Evolutionary conservation across 2,113 vertebrate genomes (phyloP).

Genomic region (Trochalopteron elliotii): DNA sequence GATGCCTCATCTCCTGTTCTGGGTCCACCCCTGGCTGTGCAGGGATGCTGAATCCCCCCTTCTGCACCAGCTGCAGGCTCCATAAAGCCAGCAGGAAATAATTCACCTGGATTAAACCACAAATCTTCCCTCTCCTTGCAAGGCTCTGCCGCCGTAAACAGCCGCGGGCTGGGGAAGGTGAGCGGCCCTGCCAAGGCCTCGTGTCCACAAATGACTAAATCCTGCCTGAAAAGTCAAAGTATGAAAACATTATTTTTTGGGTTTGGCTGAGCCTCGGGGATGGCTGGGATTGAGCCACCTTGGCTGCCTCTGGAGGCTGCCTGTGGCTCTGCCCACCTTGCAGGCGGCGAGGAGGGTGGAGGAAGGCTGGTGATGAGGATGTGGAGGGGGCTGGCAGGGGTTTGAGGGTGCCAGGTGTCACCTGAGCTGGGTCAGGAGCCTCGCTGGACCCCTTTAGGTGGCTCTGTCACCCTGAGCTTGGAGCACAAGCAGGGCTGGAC

Average conservation of each 20-base stretch:
- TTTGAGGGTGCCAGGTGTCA: neutral
- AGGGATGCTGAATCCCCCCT: neutral
- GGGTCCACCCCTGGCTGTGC: neutral
- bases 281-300: neutral
- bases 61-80: neutral
- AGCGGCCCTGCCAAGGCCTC: constrained; percentile 3
- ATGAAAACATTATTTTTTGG: constrained; percentile 55
- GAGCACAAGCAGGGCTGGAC: neutral
- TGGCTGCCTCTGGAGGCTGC: neutral
- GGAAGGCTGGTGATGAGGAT: accelerated
- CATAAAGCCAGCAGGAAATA: accelerated
- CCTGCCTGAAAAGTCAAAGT: constrained; percentile 46
- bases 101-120: neutral
- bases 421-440: neutral
- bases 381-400: accelerated
- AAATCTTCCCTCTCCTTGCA: neutral
- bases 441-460: accelerated
- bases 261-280: constrained; percentile 11
- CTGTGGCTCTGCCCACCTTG: neutral
- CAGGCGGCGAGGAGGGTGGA: neutral
- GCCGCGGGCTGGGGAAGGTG: neutral
- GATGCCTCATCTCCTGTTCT: accelerated
- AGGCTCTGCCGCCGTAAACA: neutral
- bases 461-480: neutral
- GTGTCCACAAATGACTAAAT: constrained; percentile 58